Evolutionary conservation across 2,888 invertebrate genomes (phyloP).

Genomic region (Philereme vetulata): DNA sequence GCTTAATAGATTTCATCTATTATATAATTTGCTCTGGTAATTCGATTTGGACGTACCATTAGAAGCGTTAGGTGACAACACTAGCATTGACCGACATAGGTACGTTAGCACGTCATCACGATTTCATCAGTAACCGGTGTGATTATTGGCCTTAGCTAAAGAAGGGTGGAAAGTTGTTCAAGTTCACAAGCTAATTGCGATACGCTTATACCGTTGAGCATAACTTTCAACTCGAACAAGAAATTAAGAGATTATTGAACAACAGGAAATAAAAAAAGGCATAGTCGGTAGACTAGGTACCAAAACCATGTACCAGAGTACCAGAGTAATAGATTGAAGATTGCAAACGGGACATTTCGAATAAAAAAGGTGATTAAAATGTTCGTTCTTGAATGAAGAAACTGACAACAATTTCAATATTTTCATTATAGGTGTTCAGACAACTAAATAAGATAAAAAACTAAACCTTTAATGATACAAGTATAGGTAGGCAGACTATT

Average conservation of each 20-base stretch:
- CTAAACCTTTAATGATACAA: too few species aligned
- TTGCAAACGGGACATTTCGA: background rate
- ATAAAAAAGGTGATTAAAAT: background rate
- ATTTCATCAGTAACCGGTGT: slow-evolving; percentile 33
- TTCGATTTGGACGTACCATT: slow-evolving; percentile 15
- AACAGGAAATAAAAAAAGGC: background rate
- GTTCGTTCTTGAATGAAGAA: too few species aligned
- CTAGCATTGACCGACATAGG: slow-evolving; percentile 74
- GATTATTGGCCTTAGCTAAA: slow-evolving; percentile 22
- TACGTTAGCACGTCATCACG: slow-evolving; percentile 22
- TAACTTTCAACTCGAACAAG: slow-evolving; percentile 8
- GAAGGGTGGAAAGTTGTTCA: slow-evolving; percentile 30
- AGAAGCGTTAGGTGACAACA: slow-evolving; percentile 60
- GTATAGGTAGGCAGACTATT: too few species aligned
- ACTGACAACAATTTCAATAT: too few species aligned
- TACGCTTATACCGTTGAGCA: slow-evolving; percentile 11
- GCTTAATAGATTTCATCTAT: background rate
- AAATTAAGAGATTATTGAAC: slow-evolving; percentile 2
- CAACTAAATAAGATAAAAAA: too few species aligned
- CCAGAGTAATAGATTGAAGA: too few species aligned
- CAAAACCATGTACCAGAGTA: background rate
- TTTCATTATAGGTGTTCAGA: too few species aligned
- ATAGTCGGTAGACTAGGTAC: background rate
- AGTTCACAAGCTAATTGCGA: slow-evolving; percentile 21
- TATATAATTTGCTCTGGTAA: slow-evolving; percentile 14